Base-by-base conservation (phyloP, 2,797 vertebrate species). In the Margarornis squamiger region DNA sequence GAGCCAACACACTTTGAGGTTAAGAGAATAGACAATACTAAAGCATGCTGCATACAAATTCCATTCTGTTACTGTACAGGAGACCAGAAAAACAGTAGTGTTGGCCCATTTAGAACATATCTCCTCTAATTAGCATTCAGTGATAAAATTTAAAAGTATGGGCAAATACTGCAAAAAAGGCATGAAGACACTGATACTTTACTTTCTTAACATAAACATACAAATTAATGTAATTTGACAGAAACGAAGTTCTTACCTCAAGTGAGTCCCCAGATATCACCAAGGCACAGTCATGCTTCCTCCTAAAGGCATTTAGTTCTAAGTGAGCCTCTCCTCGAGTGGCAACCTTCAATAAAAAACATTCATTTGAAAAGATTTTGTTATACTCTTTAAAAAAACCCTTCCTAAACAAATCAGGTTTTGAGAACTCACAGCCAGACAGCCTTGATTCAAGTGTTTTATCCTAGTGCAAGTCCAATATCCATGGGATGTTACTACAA, bases 211-310 rank as follows among this genome's bases (percentile, higher is more conserved):
- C 49, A 21, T 14, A 71, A 68, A 18, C 15, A 57, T 34, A 55
- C 5, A 73, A 63, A 29, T 41, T 63, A 67, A 62, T 15, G 10
- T 38, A 45, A 85, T 68, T 32, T 59, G 45, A 81, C 29, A 71
- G 43, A 86, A 95, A 43, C 5, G 3, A 63, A 81, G 32, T 36
- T 62, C 96, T 96, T 96, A 99, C 99, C 99, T 99, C 99, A 88
- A 99, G 98, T 58, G 99, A 99, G 97, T 99, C 99, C 93, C 99
- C 99, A 41, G 99, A 99, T 97, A 99, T 98, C 96, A 99, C 99
- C 97, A 99, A 98, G 46, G 99, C 99, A 93, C 99, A 99, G 97
- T 99, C 99, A 34, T 99, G 99, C 96, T 99, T 99, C 97, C 99
- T 98, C 70, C 99, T 98, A 97, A 99, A 99, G 92, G 99, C 98